Base-by-base conservation (phyloP, 2,888 invertebrate genomes). In the Dolichomitus sp. region DNA sequence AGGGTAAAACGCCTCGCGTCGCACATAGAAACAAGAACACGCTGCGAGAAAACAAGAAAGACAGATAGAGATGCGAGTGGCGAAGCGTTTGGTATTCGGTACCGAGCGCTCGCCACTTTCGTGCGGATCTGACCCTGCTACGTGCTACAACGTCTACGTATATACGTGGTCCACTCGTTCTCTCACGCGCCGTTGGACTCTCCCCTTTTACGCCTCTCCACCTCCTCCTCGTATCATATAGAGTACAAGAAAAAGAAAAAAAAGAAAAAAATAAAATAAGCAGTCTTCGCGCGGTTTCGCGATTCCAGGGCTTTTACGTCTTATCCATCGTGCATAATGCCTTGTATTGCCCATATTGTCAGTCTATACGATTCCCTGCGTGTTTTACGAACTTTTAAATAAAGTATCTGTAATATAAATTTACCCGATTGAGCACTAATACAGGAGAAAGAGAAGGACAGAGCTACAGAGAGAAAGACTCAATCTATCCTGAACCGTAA, bases 81-180 rank as follows among this genome's bases (percentile, higher is more conserved):
- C 85, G 87, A 86, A 86, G 88, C 91, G 91, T 93, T 93, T 93
- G 89, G 93, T 93, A 93, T 93, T 93, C 93, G 92, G 89, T 88
- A 89, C 92, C 92, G 92, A 91, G 91, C 92, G 85, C 90, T 90
- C 88, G 90, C 90, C 92, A 92, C 93, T 93, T 93, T 93, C 89
- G 87, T 91, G 88, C 85, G 88, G 90, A 90, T 90, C 92, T 90
- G 89, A 88, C 88, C 89, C 85, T 79, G 80, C 85, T 84, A 85
- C 86, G 85, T 86, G 85, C 81, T 80, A 85, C 85, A 85, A 81
- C 80, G 84, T 68, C 80, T 87, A 87, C 86, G 85, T 33, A 59
- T 59, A 59, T 87, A 87, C 85, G 79, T 82, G 69, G 72, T 77
- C 80, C 78, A 81, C 81, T 79, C 72, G 72, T 57, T 72, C 72